Evolutionary conservation across 1,140 invertebrate genomes (phyloP), one percentile per base, ranked within the genome.

Genomic region (Nephila pilipes): DNA sequence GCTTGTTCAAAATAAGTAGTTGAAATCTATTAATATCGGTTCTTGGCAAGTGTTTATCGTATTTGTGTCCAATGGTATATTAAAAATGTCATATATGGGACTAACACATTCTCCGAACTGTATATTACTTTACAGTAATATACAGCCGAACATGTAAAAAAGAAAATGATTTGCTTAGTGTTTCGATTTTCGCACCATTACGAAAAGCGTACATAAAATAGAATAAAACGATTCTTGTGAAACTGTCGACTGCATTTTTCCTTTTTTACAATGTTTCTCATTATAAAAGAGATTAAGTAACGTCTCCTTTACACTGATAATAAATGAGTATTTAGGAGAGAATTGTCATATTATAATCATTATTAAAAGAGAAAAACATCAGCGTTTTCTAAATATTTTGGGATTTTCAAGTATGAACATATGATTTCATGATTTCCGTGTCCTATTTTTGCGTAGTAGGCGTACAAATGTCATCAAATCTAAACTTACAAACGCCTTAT

Each of bases 161-260:
- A 46, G 46, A 46, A 46, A 93, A 57, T 85, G 79, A 80, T 87
- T 81, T 85, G 55, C 80, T 93, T 93, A 93, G 92, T 93, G 92
- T 93, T 93, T 93, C 58, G 87, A 93, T 88, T 89, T 93, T 93
- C 92, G 92, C 92, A 93, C 92, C 92, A 89, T 93, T 89, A 93
- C 85, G 79, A 93, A 89, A 93, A 93, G 25, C 85, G 92, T 93
- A 93, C 57, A 55, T 93, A 89, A 93, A 93, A 88, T 89, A 93
- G 87, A 93, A 93, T 93, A 93, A 93, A 93, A 83, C 79, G 79
- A 93, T 93, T 93, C 92, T 93, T 93, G 92, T 93, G 87, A 93
- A 89, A 75, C 18, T 63, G 20, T 83, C 60, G 80, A 55, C 65
- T 65, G 4, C 46, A 46, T 46, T 46, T 46, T 10, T 46, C 46